Percentiles rank a stretch among this genome's conserved stretches.
These are phyloP conservation scores for Trichoplusia ni DNA, from an alignment of 1,140 invertebrate species.

Conservation along the genomic window DNA sequence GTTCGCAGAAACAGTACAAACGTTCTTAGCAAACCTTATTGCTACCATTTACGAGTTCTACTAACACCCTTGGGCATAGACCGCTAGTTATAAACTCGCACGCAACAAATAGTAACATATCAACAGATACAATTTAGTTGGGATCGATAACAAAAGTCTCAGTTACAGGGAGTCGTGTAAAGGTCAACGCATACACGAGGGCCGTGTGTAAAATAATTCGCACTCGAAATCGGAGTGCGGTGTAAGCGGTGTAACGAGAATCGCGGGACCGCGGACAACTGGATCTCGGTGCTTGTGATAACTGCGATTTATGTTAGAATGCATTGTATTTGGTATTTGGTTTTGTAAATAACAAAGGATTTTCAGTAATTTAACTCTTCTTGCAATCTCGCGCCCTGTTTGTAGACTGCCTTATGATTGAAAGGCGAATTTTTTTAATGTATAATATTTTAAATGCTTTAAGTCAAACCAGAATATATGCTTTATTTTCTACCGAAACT, in stretches of 20 bases:
- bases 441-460: too few species aligned
- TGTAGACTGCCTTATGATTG: too few species aligned
- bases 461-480: too few species aligned
- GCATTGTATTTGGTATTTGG: constrained; percentile 32
- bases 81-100: constrained; percentile 30
- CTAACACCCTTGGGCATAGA: neutral
- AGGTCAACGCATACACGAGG: constrained; percentile 56
- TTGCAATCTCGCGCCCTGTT: too few species aligned
- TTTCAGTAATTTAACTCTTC: too few species aligned
- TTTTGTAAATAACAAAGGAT: constrained; percentile 53
- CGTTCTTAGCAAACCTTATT: constrained; percentile 1
- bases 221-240: constrained; percentile 44
- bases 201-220: constrained; percentile 59
- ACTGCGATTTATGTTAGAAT: constrained; percentile 44
- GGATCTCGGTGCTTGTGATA: constrained; percentile 41
- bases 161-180: constrained; percentile 54
- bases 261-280: constrained; percentile 26
- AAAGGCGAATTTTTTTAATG: too few species aligned
- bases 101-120: constrained; percentile 11
- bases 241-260: constrained; percentile 25
- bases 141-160: constrained; percentile 14
- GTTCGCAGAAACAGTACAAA: constrained; percentile 5
- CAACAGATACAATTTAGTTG: constrained; percentile 6
- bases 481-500: too few species aligned
- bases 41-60: constrained; percentile 17